Base-by-base conservation (phyloP, 1,140 invertebrate species). In the Leptestheria dahalacensis region DNA sequence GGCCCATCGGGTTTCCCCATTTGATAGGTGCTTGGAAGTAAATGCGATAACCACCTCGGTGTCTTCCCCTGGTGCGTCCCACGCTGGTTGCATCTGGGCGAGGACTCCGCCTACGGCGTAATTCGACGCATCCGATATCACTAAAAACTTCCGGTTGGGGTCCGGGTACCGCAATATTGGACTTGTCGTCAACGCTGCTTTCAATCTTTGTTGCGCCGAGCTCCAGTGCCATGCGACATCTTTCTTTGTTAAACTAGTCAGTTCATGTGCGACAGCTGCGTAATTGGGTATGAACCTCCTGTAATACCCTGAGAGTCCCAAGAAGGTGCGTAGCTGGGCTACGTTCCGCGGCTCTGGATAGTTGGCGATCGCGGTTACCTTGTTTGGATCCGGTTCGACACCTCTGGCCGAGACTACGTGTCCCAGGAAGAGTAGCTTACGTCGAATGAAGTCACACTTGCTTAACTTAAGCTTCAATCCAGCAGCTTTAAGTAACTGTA, bases 251-350 rank as follows among this genome's bases (percentile, higher is more conserved):
- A n/a, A n/a, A n/a, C n/a, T n/a, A n/a, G n/a, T n/a, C n/a, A n/a
- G n/a, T n/a, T n/a, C n/a, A n/a, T n/a, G n/a, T n/a, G n/a, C n/a
- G n/a, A n/a, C n/a, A n/a, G n/a, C 57, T 24, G 70, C 71, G 62
- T 68, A 64, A 59, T 67, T 67, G 59, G 55, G 64, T 24, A 75
- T 68, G 64, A 73, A 73, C 59, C 66, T 65, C 4, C 69, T 49
- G 62, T 70, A 71, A 60, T 72, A 75, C 29, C 68, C 67, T 33
- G 68, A 61, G 48, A 73, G 64, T 6, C 71, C 69, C 1, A 74
- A 53, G 62, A 76, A 74, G 15, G 63, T 53, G 54, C 65, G 62
- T 3, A 75, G 23, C 58, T 70, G 61, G 33, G 65, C 68, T 12
- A 66, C 46, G 59, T 66, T 67, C 54, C 57, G 59, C 46, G 71